phyloP scores from a whole-genome alignment of 2,797 vertebrate species.

The Sebastes taczanowskii region DNA sequence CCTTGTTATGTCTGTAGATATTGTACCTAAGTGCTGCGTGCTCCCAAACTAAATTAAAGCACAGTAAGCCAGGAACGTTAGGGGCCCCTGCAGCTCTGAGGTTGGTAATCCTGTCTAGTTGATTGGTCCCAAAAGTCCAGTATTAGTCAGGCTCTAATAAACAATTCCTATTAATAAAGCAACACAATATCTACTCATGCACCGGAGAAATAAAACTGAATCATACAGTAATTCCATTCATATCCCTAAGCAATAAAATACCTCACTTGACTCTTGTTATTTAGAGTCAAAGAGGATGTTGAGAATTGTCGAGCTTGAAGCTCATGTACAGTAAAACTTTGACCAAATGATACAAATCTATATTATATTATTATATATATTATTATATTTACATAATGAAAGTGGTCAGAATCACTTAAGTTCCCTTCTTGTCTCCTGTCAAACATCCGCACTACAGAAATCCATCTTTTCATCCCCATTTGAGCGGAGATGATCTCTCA shows the following conservation, averaged over 20 bases:
- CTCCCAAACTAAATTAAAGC: not conserved
- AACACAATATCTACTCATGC: not conserved
- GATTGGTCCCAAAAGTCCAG: not conserved
- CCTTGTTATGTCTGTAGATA: not conserved
- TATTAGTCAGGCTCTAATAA: not conserved
- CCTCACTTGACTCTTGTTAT: not conserved
- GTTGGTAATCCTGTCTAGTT: not conserved
- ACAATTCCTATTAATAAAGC: not conserved
- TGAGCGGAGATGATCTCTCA: not conserved
- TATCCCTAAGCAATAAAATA: not conserved
- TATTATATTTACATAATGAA: too few relatives aligned
- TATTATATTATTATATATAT: too few relatives aligned
- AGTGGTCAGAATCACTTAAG: not conserved
- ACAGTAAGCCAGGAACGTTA: not conserved
- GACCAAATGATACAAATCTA: not conserved
- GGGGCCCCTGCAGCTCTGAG: not conserved
- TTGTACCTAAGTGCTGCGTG: not conserved
- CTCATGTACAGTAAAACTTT: not conserved
- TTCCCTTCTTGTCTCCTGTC: not conserved
- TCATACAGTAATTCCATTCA: not conserved
- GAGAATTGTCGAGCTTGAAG: not conserved
- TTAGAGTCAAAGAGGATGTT: not conserved
- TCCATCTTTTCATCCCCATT: conserved; percentile 4
- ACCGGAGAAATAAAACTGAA: not conserved
- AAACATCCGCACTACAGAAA: not conserved